Conservation (phyloP, 2,113 vertebrate species). For the Nettapus auritus region DNA sequence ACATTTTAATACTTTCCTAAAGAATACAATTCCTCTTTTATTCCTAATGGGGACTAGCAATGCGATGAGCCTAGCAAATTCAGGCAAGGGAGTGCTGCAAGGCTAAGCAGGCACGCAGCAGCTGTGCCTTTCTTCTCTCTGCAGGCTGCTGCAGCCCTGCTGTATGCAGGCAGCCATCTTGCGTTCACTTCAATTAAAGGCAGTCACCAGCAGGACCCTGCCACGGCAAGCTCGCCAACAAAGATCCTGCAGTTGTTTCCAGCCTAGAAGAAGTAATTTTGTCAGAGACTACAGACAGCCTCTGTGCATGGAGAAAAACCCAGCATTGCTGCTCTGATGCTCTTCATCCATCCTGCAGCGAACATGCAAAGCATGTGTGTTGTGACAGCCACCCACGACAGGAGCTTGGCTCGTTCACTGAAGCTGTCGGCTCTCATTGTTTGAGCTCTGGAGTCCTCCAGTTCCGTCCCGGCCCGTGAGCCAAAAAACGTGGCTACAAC, state of each 20-base stretch:
- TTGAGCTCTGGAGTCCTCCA: not conserved
- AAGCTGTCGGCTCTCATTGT: not conserved
- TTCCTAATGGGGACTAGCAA: not conserved
- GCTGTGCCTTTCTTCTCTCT: not conserved
- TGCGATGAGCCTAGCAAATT: not conserved
- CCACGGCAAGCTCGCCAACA: not conserved
- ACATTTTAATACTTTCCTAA: not conserved
- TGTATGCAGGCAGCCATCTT: not conserved
- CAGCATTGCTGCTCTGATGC: not conserved
- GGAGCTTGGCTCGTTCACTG: not conserved
- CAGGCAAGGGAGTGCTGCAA: accelerated
- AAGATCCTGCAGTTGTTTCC: accelerated
- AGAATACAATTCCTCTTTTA: not conserved
- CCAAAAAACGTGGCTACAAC: not conserved
- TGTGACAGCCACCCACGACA: not conserved
- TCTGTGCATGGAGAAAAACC: not conserved
- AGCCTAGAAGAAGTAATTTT: not conserved
- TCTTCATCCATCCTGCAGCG: not conserved
- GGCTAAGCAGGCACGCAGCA: accelerated
- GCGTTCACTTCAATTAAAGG: not conserved
- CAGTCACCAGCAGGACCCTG: not conserved
- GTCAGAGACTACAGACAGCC: not conserved
- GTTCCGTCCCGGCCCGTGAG: not conserved
- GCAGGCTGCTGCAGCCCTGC: accelerated
- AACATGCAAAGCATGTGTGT: not conserved